Conservation (phyloP, 2,797 vertebrate species). For the Chiloscyllium punctatum region DNA sequence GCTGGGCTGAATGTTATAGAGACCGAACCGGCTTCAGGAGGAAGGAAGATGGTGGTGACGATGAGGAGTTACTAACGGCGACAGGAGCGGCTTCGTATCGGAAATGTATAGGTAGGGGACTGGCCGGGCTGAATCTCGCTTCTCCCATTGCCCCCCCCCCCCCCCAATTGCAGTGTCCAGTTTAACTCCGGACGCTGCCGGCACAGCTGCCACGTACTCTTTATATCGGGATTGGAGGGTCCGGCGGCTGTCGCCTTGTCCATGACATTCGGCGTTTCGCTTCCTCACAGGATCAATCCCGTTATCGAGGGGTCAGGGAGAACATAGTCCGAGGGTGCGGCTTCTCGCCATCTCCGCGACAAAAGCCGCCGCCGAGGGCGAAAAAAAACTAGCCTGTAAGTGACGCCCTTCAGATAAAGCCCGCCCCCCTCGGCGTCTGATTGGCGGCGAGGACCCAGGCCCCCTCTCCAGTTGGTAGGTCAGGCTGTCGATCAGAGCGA, state of each 20-base stretch:
- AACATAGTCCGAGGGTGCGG: not conserved
- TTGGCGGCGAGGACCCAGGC: not conserved
- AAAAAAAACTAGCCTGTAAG: not conserved
- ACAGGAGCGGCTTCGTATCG: not conserved
- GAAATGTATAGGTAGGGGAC: constrained; percentile 28
- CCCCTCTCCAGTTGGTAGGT: not conserved
- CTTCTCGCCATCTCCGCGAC: not conserved
- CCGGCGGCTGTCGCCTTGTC: not conserved
- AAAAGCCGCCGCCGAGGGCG: not conserved
- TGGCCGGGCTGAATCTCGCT: no score
- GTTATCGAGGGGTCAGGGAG: not conserved
- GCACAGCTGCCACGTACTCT: not conserved
- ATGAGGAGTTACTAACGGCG: not conserved
- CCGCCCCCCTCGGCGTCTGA: not conserved
- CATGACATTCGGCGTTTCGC: not conserved
- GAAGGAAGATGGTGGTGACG: not conserved
- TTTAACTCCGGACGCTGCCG: not conserved
- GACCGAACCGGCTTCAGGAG: not conserved
- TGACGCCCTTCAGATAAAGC: not conserved
- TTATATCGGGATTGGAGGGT: no score
- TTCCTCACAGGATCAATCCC: not conserved
- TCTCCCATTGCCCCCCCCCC: no score
- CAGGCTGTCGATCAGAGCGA: not conserved
- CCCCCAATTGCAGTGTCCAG: no score
- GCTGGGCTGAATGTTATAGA: not conserved